Percentiles rank a stretch among this genome's conserved stretches.
These are phyloP conservation scores for Poecilia gillii DNA, from an alignment of 2,797 vertebrate genomes.

Conservation along the genomic window DNA sequence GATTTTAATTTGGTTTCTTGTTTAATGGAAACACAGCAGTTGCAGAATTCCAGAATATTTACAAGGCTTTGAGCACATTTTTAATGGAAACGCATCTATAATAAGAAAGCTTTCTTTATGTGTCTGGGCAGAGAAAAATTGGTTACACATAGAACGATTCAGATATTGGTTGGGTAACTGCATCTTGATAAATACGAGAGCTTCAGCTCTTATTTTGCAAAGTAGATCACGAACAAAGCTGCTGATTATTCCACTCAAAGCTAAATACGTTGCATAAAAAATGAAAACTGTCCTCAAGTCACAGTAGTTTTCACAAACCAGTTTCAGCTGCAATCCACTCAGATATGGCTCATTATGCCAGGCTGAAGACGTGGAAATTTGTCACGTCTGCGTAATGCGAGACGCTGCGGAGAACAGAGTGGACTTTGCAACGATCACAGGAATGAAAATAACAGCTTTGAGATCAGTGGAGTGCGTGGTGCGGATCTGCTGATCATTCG, in stretches of 20 bases:
- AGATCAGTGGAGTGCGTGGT: slow-evolving; percentile 11
- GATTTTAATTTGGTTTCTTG: too few species aligned
- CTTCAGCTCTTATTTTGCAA: neutral
- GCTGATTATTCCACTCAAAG: neutral
- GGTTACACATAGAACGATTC: neutral
- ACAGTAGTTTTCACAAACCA: slow-evolving; percentile 1
- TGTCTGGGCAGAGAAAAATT: too few species aligned
- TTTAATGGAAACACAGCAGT: too few species aligned
- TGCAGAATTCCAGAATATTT: too few species aligned
- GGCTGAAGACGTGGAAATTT: slow-evolving; percentile 15
- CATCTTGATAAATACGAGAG: neutral
- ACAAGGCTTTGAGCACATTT: too few species aligned
- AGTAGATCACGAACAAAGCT: neutral
- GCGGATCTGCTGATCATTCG: slow-evolving; percentile 9
- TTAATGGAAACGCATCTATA: too few species aligned
- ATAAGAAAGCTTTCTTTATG: too few species aligned
- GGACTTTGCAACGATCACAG: slow-evolving; percentile 49
- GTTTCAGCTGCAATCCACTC: slow-evolving; percentile 22
- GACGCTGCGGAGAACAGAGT: slow-evolving; percentile 32
- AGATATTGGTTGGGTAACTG: neutral
- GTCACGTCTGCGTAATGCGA: slow-evolving; percentile 30
- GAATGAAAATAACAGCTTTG: slow-evolving; percentile 26
- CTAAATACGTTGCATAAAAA: neutral
- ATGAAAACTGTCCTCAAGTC: neutral
- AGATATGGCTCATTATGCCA: slow-evolving; percentile 40